Evolutionary conservation across 2,888 invertebrate genomes (phyloP), one percentile per base, ranked within the genome.

Genomic region (Tricholauxania praeusta): DNA sequence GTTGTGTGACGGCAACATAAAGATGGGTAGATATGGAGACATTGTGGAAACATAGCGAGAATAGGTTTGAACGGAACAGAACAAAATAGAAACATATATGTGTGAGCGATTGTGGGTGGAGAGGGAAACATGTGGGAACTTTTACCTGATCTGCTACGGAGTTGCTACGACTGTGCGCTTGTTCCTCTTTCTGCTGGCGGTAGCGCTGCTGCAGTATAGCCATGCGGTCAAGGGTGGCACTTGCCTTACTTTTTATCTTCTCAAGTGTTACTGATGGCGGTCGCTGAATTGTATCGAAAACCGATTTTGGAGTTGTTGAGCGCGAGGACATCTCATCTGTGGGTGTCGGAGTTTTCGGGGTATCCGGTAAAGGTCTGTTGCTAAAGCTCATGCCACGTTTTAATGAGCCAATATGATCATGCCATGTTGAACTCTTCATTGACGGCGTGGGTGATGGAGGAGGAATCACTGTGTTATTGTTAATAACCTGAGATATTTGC

Each of bases 131-230:
- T 5, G 15, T 65, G n/a, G 53, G 12, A 72, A 47, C 10, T 32
- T 59, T 77, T 79, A 79, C 79, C 82, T 86, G 85, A 28, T 84
- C 83, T 52, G 79, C 81, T 63, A 76, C 75, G 6, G 79, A 76
- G n/a, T 79, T 78, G 19, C 77, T 79, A 51, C 81, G 80, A 53
- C 80, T 79, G 19, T 76, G 74, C 12, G 83, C 86, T 88, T 89
- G 89, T 15, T 88, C 87, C 51, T 89, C 87, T 82, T 90, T 90
- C 79, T 91, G 90, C 78, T 90, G 90, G 53, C 89, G 88, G 79
- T 91, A 91, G 59, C 91, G 86, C 79, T 90, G 89, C 79, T 91
- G 90, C 63, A 91, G 82, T 48, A 84, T 73, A 12, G 87, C 83
- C 88, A 88, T 88, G 57, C 87, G 83, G 78, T 87, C 87, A 71